Conservation (phyloP, 1,140 invertebrate species). For the Lethrus apterus region DNA sequence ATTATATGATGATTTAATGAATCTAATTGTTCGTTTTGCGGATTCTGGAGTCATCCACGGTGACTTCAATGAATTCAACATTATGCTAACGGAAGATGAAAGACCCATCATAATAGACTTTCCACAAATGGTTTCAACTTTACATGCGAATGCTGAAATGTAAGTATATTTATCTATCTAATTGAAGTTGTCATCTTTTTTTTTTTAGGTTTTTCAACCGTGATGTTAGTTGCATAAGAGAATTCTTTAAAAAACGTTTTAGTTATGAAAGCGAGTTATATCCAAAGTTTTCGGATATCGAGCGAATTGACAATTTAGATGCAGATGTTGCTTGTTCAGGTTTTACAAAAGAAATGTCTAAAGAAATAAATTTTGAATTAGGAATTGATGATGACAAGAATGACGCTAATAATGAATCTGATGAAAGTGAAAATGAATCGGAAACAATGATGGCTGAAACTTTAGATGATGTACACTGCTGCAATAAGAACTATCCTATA, state of each 20-base stretch:
- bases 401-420: slow-evolving; percentile 42
- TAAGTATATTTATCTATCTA: slow-evolving; percentile 13
- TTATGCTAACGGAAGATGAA: slow-evolving; percentile 78
- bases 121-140: slow-evolving; percentile 97
- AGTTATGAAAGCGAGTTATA: slow-evolving; percentile 82
- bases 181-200: slow-evolving; percentile 16
- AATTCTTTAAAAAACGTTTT: slow-evolving; percentile 90
- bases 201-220: slow-evolving; percentile 81
- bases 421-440: slow-evolving; percentile 36
- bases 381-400: slow-evolving; percentile 43
- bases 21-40: slow-evolving; percentile 83
- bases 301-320: slow-evolving; percentile 78
- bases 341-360: slow-evolving; percentile 77
- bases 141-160: slow-evolving; percentile 85
- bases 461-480: slow-evolving; percentile 24
- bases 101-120: slow-evolving; percentile 94
- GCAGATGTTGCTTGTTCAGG: slow-evolving; percentile 84
- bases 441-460: slow-evolving; percentile 22
- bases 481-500: too few species aligned
- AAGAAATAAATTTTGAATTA: slow-evolving; percentile 51
- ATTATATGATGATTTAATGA: slow-evolving; percentile 94
- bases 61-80: slow-evolving; percentile 99
- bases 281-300: slow-evolving; percentile 81
- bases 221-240: slow-evolving; percentile 87
- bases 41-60: slow-evolving; percentile 96